phyloP scores from a whole-genome alignment of 2,113 vertebrate species.

The Bucco capensis region DNA sequence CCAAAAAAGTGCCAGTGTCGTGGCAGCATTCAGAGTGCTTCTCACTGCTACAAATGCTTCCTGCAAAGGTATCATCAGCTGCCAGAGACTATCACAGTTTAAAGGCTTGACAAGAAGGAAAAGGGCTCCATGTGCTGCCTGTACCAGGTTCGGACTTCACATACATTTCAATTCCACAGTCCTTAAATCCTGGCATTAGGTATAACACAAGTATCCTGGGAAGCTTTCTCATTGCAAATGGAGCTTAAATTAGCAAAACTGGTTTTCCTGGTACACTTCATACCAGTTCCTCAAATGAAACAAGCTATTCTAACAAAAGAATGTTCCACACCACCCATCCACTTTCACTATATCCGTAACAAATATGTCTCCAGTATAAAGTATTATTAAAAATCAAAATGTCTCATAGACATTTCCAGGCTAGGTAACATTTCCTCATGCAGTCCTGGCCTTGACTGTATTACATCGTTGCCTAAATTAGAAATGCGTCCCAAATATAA shows the following conservation, averaged over 20 bases:
- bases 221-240: neutral
- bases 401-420: neutral
- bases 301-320: neutral
- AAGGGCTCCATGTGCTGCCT: neutral
- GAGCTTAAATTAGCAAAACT: neutral
- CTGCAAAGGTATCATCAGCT: neutral
- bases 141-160: neutral
- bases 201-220: neutral
- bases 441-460: neutral
- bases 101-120: neutral
- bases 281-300: neutral
- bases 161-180: neutral
- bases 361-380: neutral
- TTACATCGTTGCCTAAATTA: neutral
- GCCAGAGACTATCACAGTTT: neutral
- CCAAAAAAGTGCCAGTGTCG: neutral
- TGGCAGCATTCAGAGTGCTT: neutral
- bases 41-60: neutral
- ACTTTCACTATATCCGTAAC: neutral
- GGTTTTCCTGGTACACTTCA: neutral
- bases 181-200: neutral
- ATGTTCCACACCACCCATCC: neutral
- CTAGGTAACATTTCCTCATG: neutral
- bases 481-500: neutral
- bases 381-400: neutral